phyloP scores from a whole-genome alignment of 2,888 invertebrate genomes.

The Ceratothoa steindachneri region DNA sequence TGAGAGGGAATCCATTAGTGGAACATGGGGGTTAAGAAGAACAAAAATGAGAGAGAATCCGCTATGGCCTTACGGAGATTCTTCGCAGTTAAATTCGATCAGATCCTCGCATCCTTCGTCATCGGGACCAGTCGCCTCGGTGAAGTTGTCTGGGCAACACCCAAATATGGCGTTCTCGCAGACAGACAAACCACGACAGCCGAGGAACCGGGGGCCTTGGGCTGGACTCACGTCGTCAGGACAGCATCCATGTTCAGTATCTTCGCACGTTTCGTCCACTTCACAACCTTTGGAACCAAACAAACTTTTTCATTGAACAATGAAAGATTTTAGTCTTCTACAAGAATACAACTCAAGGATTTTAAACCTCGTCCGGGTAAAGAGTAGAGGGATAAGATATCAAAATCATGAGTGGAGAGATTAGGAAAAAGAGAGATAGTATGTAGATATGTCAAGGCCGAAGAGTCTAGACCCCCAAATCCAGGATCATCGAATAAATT shows the following conservation, averaged over 20 bases:
- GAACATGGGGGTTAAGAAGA: too few relatives aligned
- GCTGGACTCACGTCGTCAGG: constrained; percentile 63
- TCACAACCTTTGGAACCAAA: constrained; percentile 51
- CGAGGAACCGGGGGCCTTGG: constrained; percentile 51
- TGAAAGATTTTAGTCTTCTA: too few relatives aligned
- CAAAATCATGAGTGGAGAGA: too few relatives aligned
- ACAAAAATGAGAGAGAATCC: too few relatives aligned
- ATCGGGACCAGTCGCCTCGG: constrained; percentile 71
- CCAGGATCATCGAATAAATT: too few relatives aligned
- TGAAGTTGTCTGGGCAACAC: constrained; percentile 62
- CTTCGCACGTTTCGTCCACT: constrained; percentile 62
- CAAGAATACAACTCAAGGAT: constrained; percentile 51
- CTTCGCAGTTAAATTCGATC: constrained; percentile 50
- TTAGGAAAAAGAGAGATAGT: too few relatives aligned
- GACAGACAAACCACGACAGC: constrained; percentile 19
- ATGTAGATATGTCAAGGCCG: too few relatives aligned
- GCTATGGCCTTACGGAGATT: too few relatives aligned
- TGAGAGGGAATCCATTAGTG: too few relatives aligned
- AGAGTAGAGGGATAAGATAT: too few relatives aligned
- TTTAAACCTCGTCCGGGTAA: neutral
- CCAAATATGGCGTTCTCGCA: constrained; percentile 51
- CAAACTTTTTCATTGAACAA: too few relatives aligned
- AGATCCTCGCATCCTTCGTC: constrained; percentile 56
- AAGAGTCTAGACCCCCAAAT: too few relatives aligned
- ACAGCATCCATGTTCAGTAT: constrained; percentile 67